Evolutionary conservation across 2,888 invertebrate genomes (phyloP).

Genomic region (Rhimphoctona megacephalus): DNA sequence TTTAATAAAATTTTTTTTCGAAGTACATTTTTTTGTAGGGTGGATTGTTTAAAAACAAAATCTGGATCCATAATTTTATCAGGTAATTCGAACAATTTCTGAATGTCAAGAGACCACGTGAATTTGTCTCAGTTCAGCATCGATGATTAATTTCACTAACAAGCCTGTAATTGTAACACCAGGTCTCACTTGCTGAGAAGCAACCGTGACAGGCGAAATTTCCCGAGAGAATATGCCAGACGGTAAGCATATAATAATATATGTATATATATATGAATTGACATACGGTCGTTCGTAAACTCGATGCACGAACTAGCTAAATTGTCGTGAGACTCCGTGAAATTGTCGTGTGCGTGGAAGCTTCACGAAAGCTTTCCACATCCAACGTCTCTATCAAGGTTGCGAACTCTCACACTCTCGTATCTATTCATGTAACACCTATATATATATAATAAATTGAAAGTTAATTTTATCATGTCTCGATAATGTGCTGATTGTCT

Average conservation of each 20-base stretch:
- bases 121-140: conserved; percentile 32
- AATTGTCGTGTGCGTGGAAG: conserved; percentile 41
- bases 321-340: conserved; percentile 52
- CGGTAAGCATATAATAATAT: conserved; percentile 26
- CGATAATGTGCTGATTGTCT: background rate
- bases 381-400: background rate
- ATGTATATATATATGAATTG: conserved; percentile 9
- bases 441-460: background rate
- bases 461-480: background rate
- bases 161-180: conserved; percentile 62
- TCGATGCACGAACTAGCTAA: conserved; percentile 51
- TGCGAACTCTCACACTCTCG: background rate
- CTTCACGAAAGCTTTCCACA: conserved; percentile 10
- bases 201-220: conserved; percentile 61
- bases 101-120: conserved; percentile 11
- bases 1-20: background rate
- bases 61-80: background rate
- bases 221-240: conserved; percentile 60
- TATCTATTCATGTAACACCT: background rate
- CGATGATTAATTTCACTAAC: conserved; percentile 62
- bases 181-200: conserved; percentile 42
- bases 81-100: background rate
- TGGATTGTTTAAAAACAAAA: background rate
- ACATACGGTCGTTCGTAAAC: conserved; percentile 9
- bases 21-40: background rate